A percentile compares a stretch with the other conserved stretches of the same genome.
Conservation (phyloP, 1,140 invertebrate species). For the Calephelis nemesis region DNA sequence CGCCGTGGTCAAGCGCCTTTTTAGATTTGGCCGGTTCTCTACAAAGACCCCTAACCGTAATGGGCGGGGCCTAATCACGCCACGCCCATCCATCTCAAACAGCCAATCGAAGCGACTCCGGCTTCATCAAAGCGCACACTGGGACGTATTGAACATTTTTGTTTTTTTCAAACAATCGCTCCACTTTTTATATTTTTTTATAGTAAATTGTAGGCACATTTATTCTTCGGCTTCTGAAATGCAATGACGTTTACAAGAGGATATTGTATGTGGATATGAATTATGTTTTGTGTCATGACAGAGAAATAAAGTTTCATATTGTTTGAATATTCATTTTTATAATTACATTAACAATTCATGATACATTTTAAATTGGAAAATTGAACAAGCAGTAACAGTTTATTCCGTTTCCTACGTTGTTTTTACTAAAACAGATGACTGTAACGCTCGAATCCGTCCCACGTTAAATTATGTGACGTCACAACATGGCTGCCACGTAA, state of each 20-base stretch:
- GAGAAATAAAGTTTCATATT: conserved; percentile 13
- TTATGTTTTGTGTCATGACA: conserved; percentile 17
- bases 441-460: conserved; percentile 49
- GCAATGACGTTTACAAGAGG: conserved; percentile 54
- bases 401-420: not conserved
- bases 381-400: not conserved
- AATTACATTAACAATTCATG: conserved; percentile 14
- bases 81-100: conserved; percentile 47
- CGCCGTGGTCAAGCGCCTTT: conserved; percentile 65
- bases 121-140: conserved; percentile 60
- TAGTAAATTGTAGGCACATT: conserved; percentile 55
- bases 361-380: conserved; percentile 8
- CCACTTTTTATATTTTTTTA: conserved; percentile 46
- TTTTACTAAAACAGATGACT: conserved; percentile 10
- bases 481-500: conserved; percentile 66
- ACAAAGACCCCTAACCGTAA: conserved; percentile 54
- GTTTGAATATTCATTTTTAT: conserved; percentile 10
- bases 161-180: conserved; percentile 60
- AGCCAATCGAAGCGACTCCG: conserved; percentile 45
- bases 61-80: conserved; percentile 45
- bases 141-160: conserved; percentile 63
- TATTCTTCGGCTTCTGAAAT: conserved; percentile 58
- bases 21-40: conserved; percentile 55
- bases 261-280: conserved; percentile 36
- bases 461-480: conserved; percentile 48